Conservation (phyloP, 2,888 invertebrate genomes). For the Eupithecia subumbrata region DNA sequence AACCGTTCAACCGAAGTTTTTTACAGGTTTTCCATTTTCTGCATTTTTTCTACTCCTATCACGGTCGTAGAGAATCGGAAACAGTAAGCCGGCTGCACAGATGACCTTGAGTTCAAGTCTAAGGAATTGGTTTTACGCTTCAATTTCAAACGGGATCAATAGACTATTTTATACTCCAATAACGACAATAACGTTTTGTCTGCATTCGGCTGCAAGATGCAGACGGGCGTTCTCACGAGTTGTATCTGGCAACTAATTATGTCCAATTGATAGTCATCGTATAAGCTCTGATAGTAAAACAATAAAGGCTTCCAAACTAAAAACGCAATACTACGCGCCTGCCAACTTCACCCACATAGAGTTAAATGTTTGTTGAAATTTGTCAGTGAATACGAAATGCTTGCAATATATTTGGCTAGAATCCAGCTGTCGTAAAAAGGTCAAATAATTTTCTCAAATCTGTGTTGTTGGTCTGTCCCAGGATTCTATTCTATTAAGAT, state of each 20-base stretch:
- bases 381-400: constrained; percentile 25
- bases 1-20: constrained; percentile 49
- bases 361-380: constrained; percentile 16
- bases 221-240: not conserved
- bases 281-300: not conserved
- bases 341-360: constrained; percentile 1
- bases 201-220: not conserved
- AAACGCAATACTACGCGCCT: not conserved
- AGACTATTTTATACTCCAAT: constrained; percentile 17
- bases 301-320: constrained; percentile 4
- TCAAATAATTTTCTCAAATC: constrained; percentile 33
- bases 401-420: constrained; percentile 36
- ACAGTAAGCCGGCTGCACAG: constrained; percentile 39
- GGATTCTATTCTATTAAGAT: constrained; percentile 30
- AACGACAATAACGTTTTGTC: constrained; percentile 1
- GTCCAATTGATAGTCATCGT: not conserved
- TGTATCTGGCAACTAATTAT: not conserved
- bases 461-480: constrained; percentile 20
- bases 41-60: constrained; percentile 47
- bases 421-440: constrained; percentile 37
- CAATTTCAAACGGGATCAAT: constrained; percentile 19
- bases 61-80: constrained; percentile 47
- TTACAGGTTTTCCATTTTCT: constrained; percentile 38
- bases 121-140: constrained; percentile 22
- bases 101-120: constrained; percentile 43